Conservation (phyloP, 2,797 vertebrate species). For the Eulemur coronatus region DNA sequence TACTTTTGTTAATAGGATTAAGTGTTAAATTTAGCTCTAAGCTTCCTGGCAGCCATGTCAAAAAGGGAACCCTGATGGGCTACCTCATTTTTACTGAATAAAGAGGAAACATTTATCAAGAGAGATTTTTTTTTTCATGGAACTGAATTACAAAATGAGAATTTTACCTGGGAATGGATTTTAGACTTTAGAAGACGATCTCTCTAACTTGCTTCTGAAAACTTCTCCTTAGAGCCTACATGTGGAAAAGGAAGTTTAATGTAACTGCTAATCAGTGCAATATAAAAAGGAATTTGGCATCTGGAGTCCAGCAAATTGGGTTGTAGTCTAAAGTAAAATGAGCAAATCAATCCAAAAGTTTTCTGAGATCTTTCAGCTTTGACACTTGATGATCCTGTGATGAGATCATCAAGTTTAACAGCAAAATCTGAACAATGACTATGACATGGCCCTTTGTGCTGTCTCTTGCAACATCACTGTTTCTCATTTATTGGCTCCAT, state of each 20-base stretch:
- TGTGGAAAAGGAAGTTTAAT: background rate
- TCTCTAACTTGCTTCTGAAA: conserved; percentile 40
- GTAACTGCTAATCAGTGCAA: background rate
- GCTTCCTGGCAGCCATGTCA: conserved; percentile 50
- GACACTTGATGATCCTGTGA: background rate
- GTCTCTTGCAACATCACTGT: conserved; percentile 25
- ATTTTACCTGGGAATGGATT: conserved; percentile 6
- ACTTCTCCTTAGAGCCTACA: background rate
- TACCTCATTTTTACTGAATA: conserved; percentile 14
- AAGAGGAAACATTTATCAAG: background rate
- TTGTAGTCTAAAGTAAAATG: background rate
- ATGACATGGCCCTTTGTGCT: background rate
- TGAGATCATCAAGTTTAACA: conserved; percentile 31
- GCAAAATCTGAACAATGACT: background rate
- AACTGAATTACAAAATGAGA: conserved; percentile 28
- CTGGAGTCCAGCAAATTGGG: background rate
- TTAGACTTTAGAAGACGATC: background rate
- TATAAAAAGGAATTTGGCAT: background rate
- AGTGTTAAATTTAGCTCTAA: conserved; percentile 49
- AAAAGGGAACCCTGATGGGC: conserved; percentile 16
- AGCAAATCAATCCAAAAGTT: background rate
- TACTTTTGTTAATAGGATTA: conserved; percentile 28
- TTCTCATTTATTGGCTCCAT: background rate
- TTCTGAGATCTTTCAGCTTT: conserved; percentile 12
- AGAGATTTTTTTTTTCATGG: background rate